Percentiles rank a stretch among this genome's conserved stretches.
These are phyloP conservation scores for Eumerus sabulonum DNA, from an alignment of 2,888 invertebrate genomes.

Conservation along the genomic window DNA sequence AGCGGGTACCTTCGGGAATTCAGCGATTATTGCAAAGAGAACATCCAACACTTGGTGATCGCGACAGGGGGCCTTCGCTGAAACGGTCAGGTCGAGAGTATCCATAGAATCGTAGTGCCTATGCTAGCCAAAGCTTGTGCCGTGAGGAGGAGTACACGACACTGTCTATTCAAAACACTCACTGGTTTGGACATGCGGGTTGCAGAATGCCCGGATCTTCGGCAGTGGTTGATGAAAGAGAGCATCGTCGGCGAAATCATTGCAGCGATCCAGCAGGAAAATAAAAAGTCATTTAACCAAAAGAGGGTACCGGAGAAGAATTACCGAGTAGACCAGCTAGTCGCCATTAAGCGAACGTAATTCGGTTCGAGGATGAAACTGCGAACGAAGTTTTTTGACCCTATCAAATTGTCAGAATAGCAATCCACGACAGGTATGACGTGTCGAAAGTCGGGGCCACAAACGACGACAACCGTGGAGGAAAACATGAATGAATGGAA, in stretches of 20 bases:
- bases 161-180: too few species aligned
- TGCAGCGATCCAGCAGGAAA: background rate
- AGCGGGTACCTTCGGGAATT: too few species aligned
- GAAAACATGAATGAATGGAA: slow-evolving; percentile 53
- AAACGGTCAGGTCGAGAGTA: too few species aligned
- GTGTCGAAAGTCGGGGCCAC: slow-evolving; percentile 16
- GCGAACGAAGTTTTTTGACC: slow-evolving; percentile 3
- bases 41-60: too few species aligned
- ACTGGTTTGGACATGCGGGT: too few species aligned
- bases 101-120: too few species aligned
- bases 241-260: background rate
- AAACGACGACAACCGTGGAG: slow-evolving; percentile 24
- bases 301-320: slow-evolving; percentile 24
- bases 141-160: too few species aligned
- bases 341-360: slow-evolving; percentile 46
- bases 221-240: too few species aligned
- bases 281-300: slow-evolving; percentile 11
- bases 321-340: slow-evolving; percentile 12
- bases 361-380: slow-evolving; percentile 24
- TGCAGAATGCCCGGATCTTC: too few species aligned
- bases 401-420: slow-evolving; percentile 1
- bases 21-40: too few species aligned
- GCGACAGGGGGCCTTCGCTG: too few species aligned
- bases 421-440: slow-evolving; percentile 10
- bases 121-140: too few species aligned